Evolutionary conservation across 2,797 vertebrate genomes (phyloP).

Genomic region (Cuculus canorus): DNA sequence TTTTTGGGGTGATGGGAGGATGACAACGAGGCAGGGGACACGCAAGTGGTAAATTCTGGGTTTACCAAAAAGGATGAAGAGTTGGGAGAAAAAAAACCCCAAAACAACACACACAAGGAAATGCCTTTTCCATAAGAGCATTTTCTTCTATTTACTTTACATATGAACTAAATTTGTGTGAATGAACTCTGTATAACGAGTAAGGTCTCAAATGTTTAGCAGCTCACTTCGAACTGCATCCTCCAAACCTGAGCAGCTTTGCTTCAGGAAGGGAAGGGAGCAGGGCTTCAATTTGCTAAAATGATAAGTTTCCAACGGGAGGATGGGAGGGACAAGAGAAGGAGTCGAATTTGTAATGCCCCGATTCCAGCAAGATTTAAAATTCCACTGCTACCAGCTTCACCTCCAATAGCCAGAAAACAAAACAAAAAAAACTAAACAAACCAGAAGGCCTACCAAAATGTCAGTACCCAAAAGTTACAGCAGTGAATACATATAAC

Average conservation of each 20-base stretch:
- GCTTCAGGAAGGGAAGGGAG: background rate
- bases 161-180: background rate
- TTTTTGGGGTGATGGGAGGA: accelerated
- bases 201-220: background rate
- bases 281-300: background rate
- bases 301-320: background rate
- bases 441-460: background rate
- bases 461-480: background rate
- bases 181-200: background rate
- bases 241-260: background rate
- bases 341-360: accelerated
- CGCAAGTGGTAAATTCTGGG: background rate
- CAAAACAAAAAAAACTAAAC: background rate
- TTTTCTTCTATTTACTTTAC: background rate
- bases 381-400: background rate
- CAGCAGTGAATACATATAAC: background rate
- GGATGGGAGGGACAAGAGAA: background rate
- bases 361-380: background rate
- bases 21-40: accelerated
- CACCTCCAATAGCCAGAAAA: background rate
- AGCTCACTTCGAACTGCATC: background rate
- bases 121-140: accelerated
- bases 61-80: background rate
- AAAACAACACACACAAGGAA: background rate
- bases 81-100: background rate